Conservation (phyloP, 2,113 vertebrate species). For the Rhineura floridana region DNA sequence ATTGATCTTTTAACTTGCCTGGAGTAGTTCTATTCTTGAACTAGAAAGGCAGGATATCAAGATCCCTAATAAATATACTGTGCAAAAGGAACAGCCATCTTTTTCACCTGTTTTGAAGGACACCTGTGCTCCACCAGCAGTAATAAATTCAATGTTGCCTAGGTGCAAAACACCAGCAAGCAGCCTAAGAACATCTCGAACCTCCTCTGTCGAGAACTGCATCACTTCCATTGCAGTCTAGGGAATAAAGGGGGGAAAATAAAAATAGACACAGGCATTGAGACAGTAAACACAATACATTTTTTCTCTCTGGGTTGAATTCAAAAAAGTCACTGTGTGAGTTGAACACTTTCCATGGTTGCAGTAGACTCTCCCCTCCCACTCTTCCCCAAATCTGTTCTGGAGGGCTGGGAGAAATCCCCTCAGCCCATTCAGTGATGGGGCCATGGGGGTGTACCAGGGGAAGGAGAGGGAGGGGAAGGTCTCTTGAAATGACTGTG, state of each 20-base stretch:
- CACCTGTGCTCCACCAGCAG: constrained; percentile 94
- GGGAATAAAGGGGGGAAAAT: constrained; percentile 28
- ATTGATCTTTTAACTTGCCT: not conserved
- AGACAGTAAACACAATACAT: not conserved
- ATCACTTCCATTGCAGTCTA: constrained; percentile 93
- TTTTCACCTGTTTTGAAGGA: constrained; percentile 90
- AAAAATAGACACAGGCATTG: not conserved
- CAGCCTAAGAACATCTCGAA: constrained; percentile 87
- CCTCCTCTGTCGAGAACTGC: constrained; percentile 91
- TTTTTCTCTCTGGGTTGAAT: not conserved
- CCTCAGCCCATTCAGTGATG: too few relatives aligned
- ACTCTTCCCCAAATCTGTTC: too few relatives aligned
- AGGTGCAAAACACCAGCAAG: constrained; percentile 91
- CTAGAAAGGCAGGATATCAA: not conserved
- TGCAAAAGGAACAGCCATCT: not conserved
- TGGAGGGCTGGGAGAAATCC: too few relatives aligned
- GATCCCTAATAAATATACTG: not conserved
- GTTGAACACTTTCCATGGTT: not conserved
- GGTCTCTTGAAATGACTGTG: too few relatives aligned
- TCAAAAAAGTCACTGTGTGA: too few relatives aligned
- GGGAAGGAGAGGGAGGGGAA: too few relatives aligned
- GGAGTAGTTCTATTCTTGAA: not conserved
- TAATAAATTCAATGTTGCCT: constrained; percentile 94
- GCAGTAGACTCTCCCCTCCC: not conserved
- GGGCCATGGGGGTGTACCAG: too few relatives aligned